Evolutionary conservation across 92 coral and sea anemone genomes (phyloP), one percentile per base, ranked within the genome.

Genomic region (Parazoanthus atlanticus): DNA sequence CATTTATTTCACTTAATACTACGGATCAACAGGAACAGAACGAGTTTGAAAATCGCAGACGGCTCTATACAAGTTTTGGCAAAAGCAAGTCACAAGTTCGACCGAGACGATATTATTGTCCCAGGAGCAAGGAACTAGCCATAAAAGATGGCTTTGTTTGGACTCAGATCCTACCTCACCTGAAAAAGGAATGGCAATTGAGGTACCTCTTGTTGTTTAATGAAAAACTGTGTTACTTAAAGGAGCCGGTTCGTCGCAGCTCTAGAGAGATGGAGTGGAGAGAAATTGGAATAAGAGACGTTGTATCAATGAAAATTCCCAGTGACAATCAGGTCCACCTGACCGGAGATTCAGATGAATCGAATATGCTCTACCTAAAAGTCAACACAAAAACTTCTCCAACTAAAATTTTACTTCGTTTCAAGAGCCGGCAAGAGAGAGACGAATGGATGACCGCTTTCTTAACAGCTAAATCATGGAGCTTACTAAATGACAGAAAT

Each of bases 391-490:
- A 69, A 70, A 41, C 87, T 3, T 84, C 87, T 70, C 78, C 77
- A 46, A 84, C 65, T 70, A 84, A 84, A 84, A 84, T 84, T 29
- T 69, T 84, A 33, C 34, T 84, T 28, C 87, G 87, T 71, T 84
- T 84, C 33, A 84, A 84, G 74, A 70, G 65, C 64, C 77, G 67
- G 28, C 87, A 71, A 26, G 87, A 84, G 33, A 84, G 87, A 70
- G 78, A 84, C 31, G 87, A 84, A 70, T 84, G 87, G 87, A n/a
- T 84, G 25, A 84, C 87, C 10, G 87, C 87, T 28, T 71, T 84
- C 67, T 84, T 84, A 84, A 84, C 87, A 19, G 87, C 87, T 40
- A 84, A 84, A 47, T 84, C 87, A 31, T 43, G 87, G 87, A 70
- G 87, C 43, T 47, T 84, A 67, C 77, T 84, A 30, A 70, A 84